Percentiles rank a stretch among this genome's conserved stretches.
These are phyloP conservation scores for Micrastur ruficollis DNA, from an alignment of 2,797 vertebrate species.

Conservation along the genomic window DNA sequence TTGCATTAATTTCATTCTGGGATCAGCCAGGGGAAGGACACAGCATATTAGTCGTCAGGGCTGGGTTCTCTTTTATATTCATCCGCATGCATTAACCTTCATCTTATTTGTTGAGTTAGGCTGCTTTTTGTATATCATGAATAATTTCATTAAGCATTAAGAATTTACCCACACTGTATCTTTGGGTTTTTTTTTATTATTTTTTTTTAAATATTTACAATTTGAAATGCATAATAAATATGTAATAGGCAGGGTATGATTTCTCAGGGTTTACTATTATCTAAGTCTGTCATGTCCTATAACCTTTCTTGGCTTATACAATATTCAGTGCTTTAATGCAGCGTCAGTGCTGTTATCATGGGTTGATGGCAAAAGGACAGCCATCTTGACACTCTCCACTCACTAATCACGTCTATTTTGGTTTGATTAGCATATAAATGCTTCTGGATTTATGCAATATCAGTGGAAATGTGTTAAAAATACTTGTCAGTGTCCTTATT, in stretches of 20 bases:
- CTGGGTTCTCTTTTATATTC: conserved; percentile 64
- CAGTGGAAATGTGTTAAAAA: conserved; percentile 73
- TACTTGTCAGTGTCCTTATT: conserved; percentile 67
- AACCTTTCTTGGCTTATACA: conserved; percentile 74
- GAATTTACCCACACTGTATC: conserved; percentile 72
- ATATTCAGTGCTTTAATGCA: conserved; percentile 70
- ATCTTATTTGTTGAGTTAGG: conserved; percentile 76
- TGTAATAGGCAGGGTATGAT: conserved; percentile 65
- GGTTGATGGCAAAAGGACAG: conserved; percentile 75
- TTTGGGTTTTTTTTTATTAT: not conserved
- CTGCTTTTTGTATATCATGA: conserved; percentile 77
- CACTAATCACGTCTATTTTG: conserved; percentile 77
- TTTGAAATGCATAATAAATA: conserved; percentile 78
- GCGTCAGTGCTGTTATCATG: conserved; percentile 69
- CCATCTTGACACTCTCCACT: conserved; percentile 73
- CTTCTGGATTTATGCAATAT: conserved; percentile 69
- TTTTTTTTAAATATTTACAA: conserved; percentile 75
- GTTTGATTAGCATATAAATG: conserved; percentile 79
- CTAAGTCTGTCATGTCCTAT: conserved; percentile 74
- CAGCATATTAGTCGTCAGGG: conserved; percentile 37
- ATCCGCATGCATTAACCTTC: conserved; percentile 81
- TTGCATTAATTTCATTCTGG: conserved; percentile 65
- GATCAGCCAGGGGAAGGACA: conserved; percentile 65
- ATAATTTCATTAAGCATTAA: conserved; percentile 80
- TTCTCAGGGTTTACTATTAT: conserved; percentile 72